Conservation (phyloP, 1,140 invertebrate genomes). For the Musca domestica region DNA sequence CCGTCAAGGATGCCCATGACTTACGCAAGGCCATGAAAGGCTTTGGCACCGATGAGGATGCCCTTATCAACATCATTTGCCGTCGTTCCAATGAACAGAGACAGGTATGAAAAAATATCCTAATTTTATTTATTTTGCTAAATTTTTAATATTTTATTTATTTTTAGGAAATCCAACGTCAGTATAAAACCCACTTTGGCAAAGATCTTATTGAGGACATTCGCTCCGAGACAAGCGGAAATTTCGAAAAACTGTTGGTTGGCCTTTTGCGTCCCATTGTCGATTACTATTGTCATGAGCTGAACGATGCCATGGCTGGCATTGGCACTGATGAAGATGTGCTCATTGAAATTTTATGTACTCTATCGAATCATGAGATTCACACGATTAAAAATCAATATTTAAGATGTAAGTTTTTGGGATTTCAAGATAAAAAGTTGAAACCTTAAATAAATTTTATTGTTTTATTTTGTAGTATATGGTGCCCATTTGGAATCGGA, state of each 20-base stretch:
- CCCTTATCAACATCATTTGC: constrained; percentile 75
- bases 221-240: constrained; percentile 86
- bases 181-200: constrained; percentile 52
- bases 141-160: neutral
- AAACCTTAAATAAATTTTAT: neutral
- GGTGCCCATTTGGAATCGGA: constrained; percentile 73
- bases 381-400: constrained; percentile 78
- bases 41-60: constrained; percentile 80
- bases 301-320: constrained; percentile 81
- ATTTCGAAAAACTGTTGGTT: constrained; percentile 84
- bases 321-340: constrained; percentile 82
- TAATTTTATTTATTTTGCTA: no score
- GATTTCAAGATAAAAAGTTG: neutral
- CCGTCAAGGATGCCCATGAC: constrained; percentile 72
- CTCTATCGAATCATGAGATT: constrained; percentile 83
- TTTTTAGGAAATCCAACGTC: constrained; percentile 45
- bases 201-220: constrained; percentile 87
- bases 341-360: constrained; percentile 87
- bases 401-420: constrained; percentile 68
- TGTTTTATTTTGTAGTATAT: constrained; percentile 62
- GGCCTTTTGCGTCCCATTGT: constrained; percentile 85
- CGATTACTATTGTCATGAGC: constrained; percentile 82
- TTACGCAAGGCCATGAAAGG: constrained; percentile 86
- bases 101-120: no score
- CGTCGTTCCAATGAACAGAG: constrained; percentile 74